Base-by-base conservation (phyloP, 2,797 vertebrate species). In the Notamacropus eugenii region DNA sequence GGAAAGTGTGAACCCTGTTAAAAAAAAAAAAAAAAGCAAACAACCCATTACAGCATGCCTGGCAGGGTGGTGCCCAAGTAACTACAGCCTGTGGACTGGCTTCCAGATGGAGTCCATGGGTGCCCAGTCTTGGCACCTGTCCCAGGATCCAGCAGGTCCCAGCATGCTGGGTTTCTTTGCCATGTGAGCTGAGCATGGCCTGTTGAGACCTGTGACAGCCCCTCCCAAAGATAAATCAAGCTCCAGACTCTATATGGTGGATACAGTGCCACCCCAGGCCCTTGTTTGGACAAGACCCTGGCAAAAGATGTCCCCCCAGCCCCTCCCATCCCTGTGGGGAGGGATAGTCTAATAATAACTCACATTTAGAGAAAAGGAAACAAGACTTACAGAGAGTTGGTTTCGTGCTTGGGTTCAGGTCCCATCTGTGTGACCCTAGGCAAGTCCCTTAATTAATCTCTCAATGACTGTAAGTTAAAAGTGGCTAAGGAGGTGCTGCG, bases 261-360 rank as follows among this genome's bases (percentile, higher is more conserved):
- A 40, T 82, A 46, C 40, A 27, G 74, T 27, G 74, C 58, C 93
- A 54, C 54, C 55, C 46, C 87, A 0, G 28, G 10, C 46, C 74
- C 90, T 94, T 93, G 56, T 91, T 46, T 56, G 50, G 96, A 91
- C 92, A 95, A 54, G 59, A 95, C 91, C 74, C 3, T 0, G 54
- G 57, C 19, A 3, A 16, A 0, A 54, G 59, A 34, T 56, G 16
- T 27, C 54, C 52, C 3, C n/a, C 52, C 62, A 54, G 5, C 62
- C 59, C 52, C 29, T 34, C 31, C 54, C 16, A 22, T 24, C 29
- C 58, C 92, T 52, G 46, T 54, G 50, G 57, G 40, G 40, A 46
- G n/a, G 14, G 62, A 67, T 12, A n/a, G 13, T n/a, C 27, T 58
- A 67, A 67, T n/a, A 67, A 67, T 67, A 46, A 46, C 22, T 82